phyloP scores from a whole-genome alignment of 2,113 vertebrate species.

The Perognathus longimembris region DNA sequence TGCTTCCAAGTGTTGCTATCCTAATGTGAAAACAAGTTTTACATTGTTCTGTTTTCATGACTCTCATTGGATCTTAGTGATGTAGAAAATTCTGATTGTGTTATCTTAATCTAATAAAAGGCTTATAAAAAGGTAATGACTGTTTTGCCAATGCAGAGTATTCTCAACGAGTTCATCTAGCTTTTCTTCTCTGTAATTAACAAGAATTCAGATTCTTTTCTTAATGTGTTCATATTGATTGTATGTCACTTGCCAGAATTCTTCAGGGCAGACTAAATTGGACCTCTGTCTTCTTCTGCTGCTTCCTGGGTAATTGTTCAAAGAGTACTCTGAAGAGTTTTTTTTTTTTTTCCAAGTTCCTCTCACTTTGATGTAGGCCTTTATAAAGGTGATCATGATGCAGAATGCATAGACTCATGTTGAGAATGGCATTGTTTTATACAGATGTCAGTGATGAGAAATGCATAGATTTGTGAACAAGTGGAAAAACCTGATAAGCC shows the following conservation, averaged over 20 bases:
- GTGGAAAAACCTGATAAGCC: slow-evolving; percentile 78
- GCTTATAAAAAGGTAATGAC: slow-evolving; percentile 57
- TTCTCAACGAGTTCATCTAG: slow-evolving; percentile 36
- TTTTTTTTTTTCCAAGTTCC: not conserved
- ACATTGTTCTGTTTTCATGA: slow-evolving; percentile 23
- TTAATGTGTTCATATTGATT: slow-evolving; percentile 16
- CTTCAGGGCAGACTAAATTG: slow-evolving; percentile 52
- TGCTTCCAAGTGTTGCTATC: slow-evolving; percentile 36
- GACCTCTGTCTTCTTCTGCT: slow-evolving; percentile 28
- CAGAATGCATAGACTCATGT: slow-evolving; percentile 55
- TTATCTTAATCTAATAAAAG: slow-evolving; percentile 61
- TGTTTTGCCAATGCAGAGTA: slow-evolving; percentile 30
- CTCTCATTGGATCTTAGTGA: not conserved
- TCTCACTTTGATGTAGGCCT: slow-evolving; percentile 62
- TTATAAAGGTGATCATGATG: slow-evolving; percentile 38
- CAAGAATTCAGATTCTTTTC: slow-evolving; percentile 45
- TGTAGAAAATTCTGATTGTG: slow-evolving; percentile 49
- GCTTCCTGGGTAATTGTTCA: slow-evolving; percentile 20
- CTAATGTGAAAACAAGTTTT: slow-evolving; percentile 53
- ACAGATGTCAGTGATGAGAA: slow-evolving; percentile 80
- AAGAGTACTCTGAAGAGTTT: slow-evolving; percentile 1
- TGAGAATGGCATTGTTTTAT: slow-evolving; percentile 78
- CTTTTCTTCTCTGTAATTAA: slow-evolving; percentile 55
- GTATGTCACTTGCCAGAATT: slow-evolving; percentile 49
- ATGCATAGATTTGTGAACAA: slow-evolving; percentile 81